Conservation (phyloP, 2,113 vertebrate genomes). For the Azemiops feae region DNA sequence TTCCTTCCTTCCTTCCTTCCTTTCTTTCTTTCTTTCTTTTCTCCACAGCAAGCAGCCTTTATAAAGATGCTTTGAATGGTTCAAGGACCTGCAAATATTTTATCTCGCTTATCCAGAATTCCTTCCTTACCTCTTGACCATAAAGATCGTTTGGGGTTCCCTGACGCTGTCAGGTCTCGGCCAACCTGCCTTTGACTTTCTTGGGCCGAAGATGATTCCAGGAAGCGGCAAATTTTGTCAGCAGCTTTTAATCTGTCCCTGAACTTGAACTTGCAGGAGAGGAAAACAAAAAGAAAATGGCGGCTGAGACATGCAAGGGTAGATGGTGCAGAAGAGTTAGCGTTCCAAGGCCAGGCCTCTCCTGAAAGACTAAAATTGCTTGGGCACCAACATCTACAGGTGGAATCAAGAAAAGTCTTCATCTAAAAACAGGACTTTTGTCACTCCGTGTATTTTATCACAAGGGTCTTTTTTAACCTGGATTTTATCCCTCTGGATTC, state of each 20-base stretch:
- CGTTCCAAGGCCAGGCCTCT: neutral
- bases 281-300: neutral
- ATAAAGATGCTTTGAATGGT: neutral
- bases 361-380: neutral
- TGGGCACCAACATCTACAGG: neutral
- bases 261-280: conserved; percentile 32
- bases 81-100: neutral
- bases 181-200: conserved; percentile 54
- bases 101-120: neutral
- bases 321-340: neutral
- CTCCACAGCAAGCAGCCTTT: neutral
- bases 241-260: conserved; percentile 30
- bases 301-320: neutral
- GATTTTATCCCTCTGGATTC: neutral
- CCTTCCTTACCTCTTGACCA: conserved; percentile 58
- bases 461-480: neutral
- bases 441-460: neutral
- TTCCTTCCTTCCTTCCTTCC: too few relatives aligned
- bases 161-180: neutral
- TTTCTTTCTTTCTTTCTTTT: too few relatives aligned
- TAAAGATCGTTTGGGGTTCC: neutral
- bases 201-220: conserved; percentile 46
- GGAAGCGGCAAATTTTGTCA: conserved; percentile 32
- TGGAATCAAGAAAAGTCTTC: neutral
- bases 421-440: neutral